phyloP scores from a whole-genome alignment of 2,888 invertebrate species.

The Anthrax anthrax region DNA sequence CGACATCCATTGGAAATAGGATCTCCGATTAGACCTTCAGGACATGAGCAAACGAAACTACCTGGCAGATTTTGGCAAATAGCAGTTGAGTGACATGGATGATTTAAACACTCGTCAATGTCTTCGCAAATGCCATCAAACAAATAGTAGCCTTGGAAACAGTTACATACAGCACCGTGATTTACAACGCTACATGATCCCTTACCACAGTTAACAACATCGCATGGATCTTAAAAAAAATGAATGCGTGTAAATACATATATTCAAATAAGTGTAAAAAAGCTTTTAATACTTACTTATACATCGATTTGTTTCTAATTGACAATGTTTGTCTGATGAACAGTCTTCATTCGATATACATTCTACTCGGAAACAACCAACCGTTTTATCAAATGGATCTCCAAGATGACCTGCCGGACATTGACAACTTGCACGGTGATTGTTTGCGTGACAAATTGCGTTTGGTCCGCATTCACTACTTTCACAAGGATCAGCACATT shows the following conservation, averaged over 20 bases:
- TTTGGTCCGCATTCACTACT: conserved; percentile 57
- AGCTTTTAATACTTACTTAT: conserved; percentile 42
- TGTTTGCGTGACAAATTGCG: conserved; percentile 57
- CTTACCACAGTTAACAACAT: conserved; percentile 60
- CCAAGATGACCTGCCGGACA: conserved; percentile 74
- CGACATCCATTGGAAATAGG: conserved; percentile 57
- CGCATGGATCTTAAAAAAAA: conserved; percentile 57
- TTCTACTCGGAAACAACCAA: conserved; percentile 82
- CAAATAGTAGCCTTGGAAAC: conserved; percentile 58
- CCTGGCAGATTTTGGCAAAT: conserved; percentile 66
- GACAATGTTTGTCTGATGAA: conserved; percentile 58
- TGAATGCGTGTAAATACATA: neutral
- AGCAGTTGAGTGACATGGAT: conserved; percentile 68
- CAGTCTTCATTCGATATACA: conserved; percentile 68
- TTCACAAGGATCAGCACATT: conserved; percentile 71
- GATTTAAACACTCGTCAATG: conserved; percentile 61
- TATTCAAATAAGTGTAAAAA: conserved; percentile 11
- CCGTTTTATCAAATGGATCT: conserved; percentile 55
- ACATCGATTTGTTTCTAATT: conserved; percentile 60
- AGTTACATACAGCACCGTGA: conserved; percentile 59
- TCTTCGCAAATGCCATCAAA: conserved; percentile 56
- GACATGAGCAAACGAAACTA: conserved; percentile 61
- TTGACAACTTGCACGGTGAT: conserved; percentile 56
- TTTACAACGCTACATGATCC: conserved; percentile 61
- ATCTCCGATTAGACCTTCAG: conserved; percentile 67